phyloP scores from a whole-genome alignment of 2,113 vertebrate genomes.

The Antigone vipio region DNA sequence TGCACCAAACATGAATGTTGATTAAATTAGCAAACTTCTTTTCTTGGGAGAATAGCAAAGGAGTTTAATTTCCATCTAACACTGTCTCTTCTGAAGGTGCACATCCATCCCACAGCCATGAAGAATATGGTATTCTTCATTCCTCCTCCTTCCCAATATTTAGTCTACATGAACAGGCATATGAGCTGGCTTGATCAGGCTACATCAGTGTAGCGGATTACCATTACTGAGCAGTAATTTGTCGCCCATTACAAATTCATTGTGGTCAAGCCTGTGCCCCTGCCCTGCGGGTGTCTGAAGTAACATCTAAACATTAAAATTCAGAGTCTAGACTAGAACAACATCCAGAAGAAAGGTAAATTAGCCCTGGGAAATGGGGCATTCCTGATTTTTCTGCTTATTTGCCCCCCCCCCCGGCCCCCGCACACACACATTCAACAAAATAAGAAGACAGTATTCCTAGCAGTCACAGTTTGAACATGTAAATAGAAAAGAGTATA shows the following conservation, averaged over 20 bases:
- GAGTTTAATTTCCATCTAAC: background rate
- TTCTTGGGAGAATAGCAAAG: background rate
- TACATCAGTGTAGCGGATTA: background rate
- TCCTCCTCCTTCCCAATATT: background rate
- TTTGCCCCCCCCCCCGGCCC: no score
- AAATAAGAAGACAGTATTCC: background rate
- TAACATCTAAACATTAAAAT: background rate
- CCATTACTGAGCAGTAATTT: background rate
- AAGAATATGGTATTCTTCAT: background rate
- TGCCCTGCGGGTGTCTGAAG: background rate
- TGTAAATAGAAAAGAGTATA: background rate
- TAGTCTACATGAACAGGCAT: background rate
- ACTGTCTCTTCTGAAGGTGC: background rate
- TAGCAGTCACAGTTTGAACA: background rate
- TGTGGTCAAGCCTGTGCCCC: background rate
- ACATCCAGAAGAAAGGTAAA: background rate
- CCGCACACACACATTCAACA: background rate
- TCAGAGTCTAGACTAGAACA: background rate
- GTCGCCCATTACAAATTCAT: background rate
- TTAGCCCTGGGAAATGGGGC: background rate
- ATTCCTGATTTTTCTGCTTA: background rate
- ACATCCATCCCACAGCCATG: background rate
- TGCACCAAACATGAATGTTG: background rate
- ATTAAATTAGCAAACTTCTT: background rate
- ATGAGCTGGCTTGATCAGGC: background rate